These are phyloP conservation scores for Gymnoscelis rufifasciata DNA, from an alignment of 2,888 invertebrate genomes.

Conservation along the genomic window DNA sequence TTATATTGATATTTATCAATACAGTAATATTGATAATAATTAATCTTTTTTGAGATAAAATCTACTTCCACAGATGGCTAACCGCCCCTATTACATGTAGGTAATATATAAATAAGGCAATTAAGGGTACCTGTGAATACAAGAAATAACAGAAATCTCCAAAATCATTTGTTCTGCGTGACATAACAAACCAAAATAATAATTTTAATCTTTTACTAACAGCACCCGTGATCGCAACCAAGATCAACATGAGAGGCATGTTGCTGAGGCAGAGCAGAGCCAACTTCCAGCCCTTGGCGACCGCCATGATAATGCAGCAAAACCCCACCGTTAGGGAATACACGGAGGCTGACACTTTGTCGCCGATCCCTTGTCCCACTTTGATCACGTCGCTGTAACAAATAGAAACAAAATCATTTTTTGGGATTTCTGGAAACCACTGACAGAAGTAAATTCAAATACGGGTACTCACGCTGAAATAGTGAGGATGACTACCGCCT, in stretches of 20 bases:
- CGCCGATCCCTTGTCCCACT: constrained; percentile 89
- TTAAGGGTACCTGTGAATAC: no score
- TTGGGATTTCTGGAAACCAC: no score
- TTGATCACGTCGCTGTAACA: constrained; percentile 81
- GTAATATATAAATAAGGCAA: no score
- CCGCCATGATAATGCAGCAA: constrained; percentile 82
- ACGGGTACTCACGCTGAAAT: no score
- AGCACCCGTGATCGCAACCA: constrained; percentile 81
- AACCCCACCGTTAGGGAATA: constrained; percentile 83
- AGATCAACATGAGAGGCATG: constrained; percentile 81
- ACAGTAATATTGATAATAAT: no score
- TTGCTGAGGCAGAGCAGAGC: constrained; percentile 85
- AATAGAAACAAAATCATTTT: not conserved
- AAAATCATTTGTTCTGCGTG: no score
- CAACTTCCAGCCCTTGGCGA: constrained; percentile 87
- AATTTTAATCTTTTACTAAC: constrained; percentile 45
- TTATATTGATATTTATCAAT: no score
- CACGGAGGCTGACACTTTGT: constrained; percentile 85
- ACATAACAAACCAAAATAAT: not conserved
- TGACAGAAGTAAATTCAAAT: no score
- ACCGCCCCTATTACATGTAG: no score
- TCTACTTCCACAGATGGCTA: constrained; percentile 10
- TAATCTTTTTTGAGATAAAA: not conserved
- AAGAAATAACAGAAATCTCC: no score
- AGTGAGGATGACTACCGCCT: no score